These are phyloP conservation scores for Tachyglossus aculeatus DNA, from an alignment of 2,797 vertebrate genomes.

Conservation along the genomic window DNA sequence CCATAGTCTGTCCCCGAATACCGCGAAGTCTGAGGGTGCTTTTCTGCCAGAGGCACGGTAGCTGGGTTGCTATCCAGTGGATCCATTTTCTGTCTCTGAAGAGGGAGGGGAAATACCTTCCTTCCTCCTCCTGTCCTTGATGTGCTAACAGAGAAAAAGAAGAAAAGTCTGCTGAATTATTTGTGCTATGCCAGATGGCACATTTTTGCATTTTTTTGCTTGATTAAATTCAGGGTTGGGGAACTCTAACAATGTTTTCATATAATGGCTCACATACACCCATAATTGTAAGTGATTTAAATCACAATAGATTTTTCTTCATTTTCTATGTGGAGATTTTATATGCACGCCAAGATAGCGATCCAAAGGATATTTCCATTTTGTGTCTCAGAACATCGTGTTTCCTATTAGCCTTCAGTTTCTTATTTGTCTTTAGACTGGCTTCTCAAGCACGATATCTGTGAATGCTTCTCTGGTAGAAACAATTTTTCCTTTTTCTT, in stretches of 20 bases:
- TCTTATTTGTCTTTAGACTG: constrained; percentile 30
- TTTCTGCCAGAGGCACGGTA: too few relatives aligned
- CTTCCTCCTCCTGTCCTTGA: constrained; percentile 30
- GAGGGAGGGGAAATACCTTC: constrained; percentile 36
- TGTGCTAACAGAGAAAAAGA: constrained; percentile 27
- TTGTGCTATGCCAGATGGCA: constrained; percentile 21
- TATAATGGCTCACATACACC: constrained; percentile 1
- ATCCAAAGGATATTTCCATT: background rate
- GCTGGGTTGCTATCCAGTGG: constrained; percentile 33
- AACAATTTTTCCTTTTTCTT: constrained; percentile 27
- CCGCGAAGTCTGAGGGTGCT: too few relatives aligned
- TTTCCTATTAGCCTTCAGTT: constrained; percentile 34
- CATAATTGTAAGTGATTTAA: constrained; percentile 39
- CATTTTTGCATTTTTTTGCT: constrained; percentile 8
- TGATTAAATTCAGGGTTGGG: constrained; percentile 43
- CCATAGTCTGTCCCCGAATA: too few relatives aligned
- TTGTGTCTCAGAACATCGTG: constrained; percentile 11
- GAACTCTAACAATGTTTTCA: constrained; percentile 28
- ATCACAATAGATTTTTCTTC: constrained; percentile 17
- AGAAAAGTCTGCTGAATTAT: constrained; percentile 30
- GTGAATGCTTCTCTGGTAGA: background rate
- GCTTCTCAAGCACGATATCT: constrained; percentile 9
- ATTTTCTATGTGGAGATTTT: constrained; percentile 11
- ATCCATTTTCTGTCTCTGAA: constrained; percentile 39
- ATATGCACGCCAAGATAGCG: constrained; percentile 24